Conservation (phyloP, 2,888 invertebrate genomes). For the Norana najaformis region DNA sequence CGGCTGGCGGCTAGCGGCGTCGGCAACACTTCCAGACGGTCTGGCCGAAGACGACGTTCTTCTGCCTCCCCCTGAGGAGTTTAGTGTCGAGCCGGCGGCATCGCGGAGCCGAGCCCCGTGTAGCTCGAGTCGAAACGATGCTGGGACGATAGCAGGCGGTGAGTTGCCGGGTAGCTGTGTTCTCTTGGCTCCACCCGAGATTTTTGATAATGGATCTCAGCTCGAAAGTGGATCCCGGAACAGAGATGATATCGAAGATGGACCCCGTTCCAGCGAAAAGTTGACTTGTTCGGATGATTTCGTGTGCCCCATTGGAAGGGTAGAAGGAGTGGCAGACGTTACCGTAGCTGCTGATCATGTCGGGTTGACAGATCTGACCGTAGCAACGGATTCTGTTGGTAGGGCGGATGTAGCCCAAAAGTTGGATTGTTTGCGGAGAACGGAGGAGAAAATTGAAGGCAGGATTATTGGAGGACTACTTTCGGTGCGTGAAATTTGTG, state of each 20-base stretch:
- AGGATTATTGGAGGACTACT: not conserved
- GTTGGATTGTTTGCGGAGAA: not conserved
- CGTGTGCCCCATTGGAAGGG: not conserved
- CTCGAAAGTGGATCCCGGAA: too few relatives aligned
- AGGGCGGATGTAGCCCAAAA: not conserved
- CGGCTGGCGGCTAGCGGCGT: too few relatives aligned
- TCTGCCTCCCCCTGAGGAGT: not conserved
- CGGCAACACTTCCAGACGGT: not conserved
- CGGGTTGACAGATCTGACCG: not conserved
- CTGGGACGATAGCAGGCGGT: not conserved
- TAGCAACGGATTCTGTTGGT: not conserved
- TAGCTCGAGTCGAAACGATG: not conserved
- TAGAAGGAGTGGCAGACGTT: not conserved
- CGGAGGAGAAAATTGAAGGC: not conserved
- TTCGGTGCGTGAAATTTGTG: conserved; percentile 1
- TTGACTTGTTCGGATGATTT: not conserved
- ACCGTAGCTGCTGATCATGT: not conserved
- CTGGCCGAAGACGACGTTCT: not conserved
- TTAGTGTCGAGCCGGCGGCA: not conserved
- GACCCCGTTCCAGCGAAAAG: not conserved
- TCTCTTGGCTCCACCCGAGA: not conserved
- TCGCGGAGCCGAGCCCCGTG: not conserved
- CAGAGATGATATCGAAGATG: too few relatives aligned
- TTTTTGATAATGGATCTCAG: not conserved
- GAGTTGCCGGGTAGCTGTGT: not conserved